phyloP scores from a whole-genome alignment of 2,113 vertebrate species.

The Jacana jacana region DNA sequence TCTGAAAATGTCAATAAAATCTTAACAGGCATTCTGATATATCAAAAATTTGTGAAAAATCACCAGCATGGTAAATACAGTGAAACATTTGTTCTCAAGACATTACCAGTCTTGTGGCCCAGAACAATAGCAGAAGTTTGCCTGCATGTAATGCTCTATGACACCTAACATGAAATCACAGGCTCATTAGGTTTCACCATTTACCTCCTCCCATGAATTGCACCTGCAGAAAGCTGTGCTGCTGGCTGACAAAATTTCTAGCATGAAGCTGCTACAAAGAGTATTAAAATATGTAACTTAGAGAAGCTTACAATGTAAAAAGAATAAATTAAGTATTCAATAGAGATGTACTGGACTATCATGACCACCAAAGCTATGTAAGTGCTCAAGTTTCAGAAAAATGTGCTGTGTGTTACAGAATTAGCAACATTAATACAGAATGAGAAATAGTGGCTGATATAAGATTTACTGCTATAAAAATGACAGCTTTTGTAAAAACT shows the following conservation, averaged over 20 bases:
- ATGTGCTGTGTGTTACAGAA: not conserved
- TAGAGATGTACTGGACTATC: not conserved
- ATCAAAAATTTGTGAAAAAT: not conserved
- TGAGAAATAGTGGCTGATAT: not conserved
- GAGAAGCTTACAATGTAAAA: not conserved
- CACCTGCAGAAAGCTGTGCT: not conserved
- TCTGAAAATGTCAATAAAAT: not conserved
- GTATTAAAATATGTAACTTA: not conserved
- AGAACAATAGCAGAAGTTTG: not conserved
- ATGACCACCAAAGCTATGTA: not conserved
- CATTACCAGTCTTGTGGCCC: not conserved
- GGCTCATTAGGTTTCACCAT: not conserved
- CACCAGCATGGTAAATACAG: not conserved
- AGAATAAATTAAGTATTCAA: not conserved
- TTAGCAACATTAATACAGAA: not conserved
- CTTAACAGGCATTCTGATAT: not conserved
- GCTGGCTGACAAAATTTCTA: not conserved
- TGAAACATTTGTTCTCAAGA: not conserved
- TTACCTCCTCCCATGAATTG: not conserved
- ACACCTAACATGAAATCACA: not conserved
- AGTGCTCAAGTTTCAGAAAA: not conserved
- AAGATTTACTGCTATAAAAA: not conserved
- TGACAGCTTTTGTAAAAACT: not conserved
- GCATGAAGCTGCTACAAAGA: not conserved
- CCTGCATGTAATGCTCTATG: not conserved